Evolutionary conservation across 1,140 invertebrate genomes (phyloP).

Genomic region (Metopolophium dirhodum): DNA sequence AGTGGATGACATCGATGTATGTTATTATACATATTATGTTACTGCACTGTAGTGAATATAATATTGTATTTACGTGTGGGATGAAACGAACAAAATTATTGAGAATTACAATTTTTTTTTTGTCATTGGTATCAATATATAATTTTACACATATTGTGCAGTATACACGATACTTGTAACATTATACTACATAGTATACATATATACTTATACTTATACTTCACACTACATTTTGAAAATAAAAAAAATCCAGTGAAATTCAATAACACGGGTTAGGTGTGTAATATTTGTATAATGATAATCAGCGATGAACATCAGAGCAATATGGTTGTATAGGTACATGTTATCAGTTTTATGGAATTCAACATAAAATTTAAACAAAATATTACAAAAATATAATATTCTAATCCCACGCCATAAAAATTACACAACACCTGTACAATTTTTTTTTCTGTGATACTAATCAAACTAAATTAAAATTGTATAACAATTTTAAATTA

Average conservation of each 20-base stretch:
- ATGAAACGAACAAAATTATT: neutral
- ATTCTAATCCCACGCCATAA: too few relatives aligned
- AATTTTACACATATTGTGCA: neutral
- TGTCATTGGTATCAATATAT: neutral
- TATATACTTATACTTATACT: too few relatives aligned
- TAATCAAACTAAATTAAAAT: too few relatives aligned
- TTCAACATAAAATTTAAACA: neutral
- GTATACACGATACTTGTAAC: neutral
- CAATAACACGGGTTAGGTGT: neutral
- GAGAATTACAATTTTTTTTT: neutral
- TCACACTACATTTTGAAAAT: neutral
- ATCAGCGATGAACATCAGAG: neutral
- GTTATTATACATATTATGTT: neutral
- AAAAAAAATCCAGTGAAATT: neutral
- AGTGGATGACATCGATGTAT: neutral
- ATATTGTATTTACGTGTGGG: neutral
- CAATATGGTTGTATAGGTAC: neutral
- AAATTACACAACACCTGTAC: neutral
- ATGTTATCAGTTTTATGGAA: neutral
- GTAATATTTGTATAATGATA: neutral
- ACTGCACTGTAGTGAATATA: neutral
- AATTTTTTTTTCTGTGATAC: neutral
- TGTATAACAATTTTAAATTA: too few relatives aligned
- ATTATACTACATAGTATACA: neutral
- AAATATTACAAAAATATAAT: neutral